Evolutionary conservation across 1,140 invertebrate species (phyloP).

Genomic region (Danaus melanippus): DNA sequence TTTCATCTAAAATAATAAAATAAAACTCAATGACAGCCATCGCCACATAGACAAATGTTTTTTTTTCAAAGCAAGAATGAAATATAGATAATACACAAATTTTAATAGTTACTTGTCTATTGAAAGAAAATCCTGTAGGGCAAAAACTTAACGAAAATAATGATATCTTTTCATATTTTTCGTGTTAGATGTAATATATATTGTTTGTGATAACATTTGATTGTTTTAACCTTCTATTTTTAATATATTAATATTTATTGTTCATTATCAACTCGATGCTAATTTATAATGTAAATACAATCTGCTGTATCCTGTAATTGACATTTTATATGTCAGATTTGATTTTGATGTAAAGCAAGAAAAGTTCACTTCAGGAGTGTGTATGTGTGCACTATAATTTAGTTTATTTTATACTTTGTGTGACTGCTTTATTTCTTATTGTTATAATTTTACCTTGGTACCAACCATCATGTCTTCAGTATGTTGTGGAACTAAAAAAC

Average conservation of each 20-base stretch:
- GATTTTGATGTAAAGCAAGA: conserved; percentile 18
- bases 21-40: conserved; percentile 68
- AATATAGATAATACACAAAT: neutral
- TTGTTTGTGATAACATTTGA: conserved; percentile 2
- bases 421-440: conserved; percentile 46
- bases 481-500: conserved; percentile 91
- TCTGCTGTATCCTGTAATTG: neutral
- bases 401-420: conserved; percentile 47
- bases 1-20: conserved; percentile 60
- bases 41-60: conserved; percentile 49
- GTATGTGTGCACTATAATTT: conserved; percentile 48
- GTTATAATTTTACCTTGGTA: conserved; percentile 34
- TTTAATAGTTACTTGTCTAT: conserved; percentile 1
- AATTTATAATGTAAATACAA: neutral
- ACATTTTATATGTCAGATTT: conserved; percentile 9
- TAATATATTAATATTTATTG: conserved; percentile 4
- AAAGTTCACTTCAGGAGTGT: conserved; percentile 36
- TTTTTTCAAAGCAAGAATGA: conserved; percentile 23
- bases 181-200: no score
- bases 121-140: no score
- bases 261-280: neutral
- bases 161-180: no score
- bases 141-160: no score
- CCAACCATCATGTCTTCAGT: conserved; percentile 82
- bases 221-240: conserved; percentile 1